phyloP scores from a whole-genome alignment of 2,888 invertebrate genomes.

The Lithophane semibrunnea region DNA sequence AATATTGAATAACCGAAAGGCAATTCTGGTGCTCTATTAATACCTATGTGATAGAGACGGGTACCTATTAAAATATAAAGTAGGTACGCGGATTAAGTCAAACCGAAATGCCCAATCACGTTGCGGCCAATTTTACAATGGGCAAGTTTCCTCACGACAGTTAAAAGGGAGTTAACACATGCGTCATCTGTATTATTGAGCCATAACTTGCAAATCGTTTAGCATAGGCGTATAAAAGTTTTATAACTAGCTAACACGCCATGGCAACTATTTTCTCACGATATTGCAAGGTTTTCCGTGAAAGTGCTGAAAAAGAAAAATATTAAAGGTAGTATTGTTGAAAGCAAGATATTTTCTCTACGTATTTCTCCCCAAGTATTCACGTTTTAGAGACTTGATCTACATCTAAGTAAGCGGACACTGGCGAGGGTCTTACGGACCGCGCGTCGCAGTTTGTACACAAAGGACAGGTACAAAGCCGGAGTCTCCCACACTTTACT shows the following conservation, averaged over 20 bases:
- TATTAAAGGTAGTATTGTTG: conserved; percentile 22
- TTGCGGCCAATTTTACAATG: conserved; percentile 45
- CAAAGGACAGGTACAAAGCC: conserved; percentile 55
- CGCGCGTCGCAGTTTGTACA: conserved; percentile 53
- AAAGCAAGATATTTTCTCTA: conserved; percentile 33
- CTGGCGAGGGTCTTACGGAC: conserved; percentile 48
- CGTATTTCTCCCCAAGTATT: conserved; percentile 35
- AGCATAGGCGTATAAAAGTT: conserved; percentile 59
- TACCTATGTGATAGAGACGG: conserved; percentile 1
- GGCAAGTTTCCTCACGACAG: conserved; percentile 44
- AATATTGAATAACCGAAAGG: background rate
- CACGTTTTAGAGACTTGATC: conserved; percentile 50
- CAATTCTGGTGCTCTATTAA: conserved; percentile 4
- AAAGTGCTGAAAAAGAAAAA: conserved; percentile 24
- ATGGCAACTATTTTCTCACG: conserved; percentile 38
- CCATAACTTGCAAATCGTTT: conserved; percentile 59
- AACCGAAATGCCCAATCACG: conserved; percentile 42
- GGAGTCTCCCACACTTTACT: conserved; percentile 46
- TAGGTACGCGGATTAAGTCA: conserved; percentile 14
- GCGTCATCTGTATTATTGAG: conserved; percentile 62
- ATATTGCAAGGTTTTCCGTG: conserved; percentile 14
- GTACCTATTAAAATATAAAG: conserved; percentile 23
- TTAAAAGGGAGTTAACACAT: conserved; percentile 51
- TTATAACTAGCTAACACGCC: conserved; percentile 44
- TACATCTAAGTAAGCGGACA: conserved; percentile 59